Conservation (phyloP, 2,888 invertebrate genomes). For the Caenorhabditis wallacei region DNA sequence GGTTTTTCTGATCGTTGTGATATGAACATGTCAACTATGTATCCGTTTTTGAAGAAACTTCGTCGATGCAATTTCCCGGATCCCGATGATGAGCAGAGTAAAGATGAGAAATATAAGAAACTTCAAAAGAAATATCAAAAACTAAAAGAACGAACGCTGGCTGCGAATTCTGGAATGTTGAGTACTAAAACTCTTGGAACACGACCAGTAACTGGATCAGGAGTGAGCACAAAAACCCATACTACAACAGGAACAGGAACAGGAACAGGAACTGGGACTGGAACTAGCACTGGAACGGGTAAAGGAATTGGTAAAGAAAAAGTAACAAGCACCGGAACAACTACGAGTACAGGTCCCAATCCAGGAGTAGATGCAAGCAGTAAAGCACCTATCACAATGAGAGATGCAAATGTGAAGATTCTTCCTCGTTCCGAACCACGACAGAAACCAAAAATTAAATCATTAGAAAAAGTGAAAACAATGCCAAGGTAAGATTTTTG, state of each 20-base stretch:
- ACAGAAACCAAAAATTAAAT: too few relatives aligned
- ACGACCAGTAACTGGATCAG: neutral
- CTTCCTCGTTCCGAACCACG: too few relatives aligned
- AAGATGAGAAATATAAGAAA: neutral
- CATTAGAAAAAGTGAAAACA: too few relatives aligned
- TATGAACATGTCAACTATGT: neutral
- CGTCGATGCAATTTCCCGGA: conserved; percentile 18
- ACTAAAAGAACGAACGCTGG: neutral
- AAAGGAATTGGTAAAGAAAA: too few relatives aligned
- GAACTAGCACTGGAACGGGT: neutral
- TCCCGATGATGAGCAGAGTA: neutral
- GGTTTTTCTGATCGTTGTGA: conserved; percentile 14
- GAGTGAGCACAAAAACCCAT: neutral
- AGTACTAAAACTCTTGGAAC: neutral
- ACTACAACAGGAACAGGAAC: neutral
- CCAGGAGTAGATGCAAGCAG: too few relatives aligned
- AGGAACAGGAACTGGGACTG: neutral
- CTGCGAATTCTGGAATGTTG: neutral
- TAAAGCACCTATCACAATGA: too few relatives aligned
- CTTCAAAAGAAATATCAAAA: neutral
- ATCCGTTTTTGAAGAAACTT: conserved; percentile 28
- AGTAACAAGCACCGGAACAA: too few relatives aligned
- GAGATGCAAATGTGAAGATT: too few relatives aligned
- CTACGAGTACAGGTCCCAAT: too few relatives aligned
- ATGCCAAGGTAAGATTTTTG: too few relatives aligned